phyloP scores from a whole-genome alignment of 2,113 vertebrate species.

The Tragelaphus buxtoni region DNA sequence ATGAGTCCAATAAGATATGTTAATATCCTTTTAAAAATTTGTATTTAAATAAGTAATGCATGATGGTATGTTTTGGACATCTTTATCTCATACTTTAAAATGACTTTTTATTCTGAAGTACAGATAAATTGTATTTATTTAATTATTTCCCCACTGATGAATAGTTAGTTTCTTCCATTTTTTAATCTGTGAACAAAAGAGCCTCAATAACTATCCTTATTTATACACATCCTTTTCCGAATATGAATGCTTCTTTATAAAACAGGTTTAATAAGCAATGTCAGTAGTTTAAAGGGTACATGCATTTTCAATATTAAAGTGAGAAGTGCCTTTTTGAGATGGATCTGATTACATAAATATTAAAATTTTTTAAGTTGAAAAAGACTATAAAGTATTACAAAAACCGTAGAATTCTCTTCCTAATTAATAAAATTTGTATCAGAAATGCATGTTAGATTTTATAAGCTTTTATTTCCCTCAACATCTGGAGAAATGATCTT shows the following conservation, averaged over 20 bases:
- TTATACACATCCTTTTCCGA: neutral
- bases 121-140: neutral
- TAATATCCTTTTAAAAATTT: neutral
- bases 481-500: neutral
- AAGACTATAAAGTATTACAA: neutral
- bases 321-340: neutral
- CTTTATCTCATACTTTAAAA: neutral
- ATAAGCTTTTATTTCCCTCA: neutral
- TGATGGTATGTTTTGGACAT: neutral
- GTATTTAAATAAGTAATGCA: neutral
- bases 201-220: neutral
- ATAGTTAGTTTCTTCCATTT: neutral
- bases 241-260: neutral
- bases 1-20: neutral
- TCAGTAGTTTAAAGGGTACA: neutral
- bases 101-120: neutral
- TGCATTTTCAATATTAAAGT: neutral
- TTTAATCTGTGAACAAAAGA: neutral
- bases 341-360: neutral
- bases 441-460: neutral
- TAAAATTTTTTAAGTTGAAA: neutral
- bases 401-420: neutral
- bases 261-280: neutral
- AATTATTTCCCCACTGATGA: neutral
- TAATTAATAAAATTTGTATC: neutral